A percentile compares a stretch with the other conserved stretches of the same genome.
These are phyloP conservation scores for Anomalospiza imberbis DNA, from an alignment of 2,797 vertebrate species.

Conservation along the genomic window DNA sequence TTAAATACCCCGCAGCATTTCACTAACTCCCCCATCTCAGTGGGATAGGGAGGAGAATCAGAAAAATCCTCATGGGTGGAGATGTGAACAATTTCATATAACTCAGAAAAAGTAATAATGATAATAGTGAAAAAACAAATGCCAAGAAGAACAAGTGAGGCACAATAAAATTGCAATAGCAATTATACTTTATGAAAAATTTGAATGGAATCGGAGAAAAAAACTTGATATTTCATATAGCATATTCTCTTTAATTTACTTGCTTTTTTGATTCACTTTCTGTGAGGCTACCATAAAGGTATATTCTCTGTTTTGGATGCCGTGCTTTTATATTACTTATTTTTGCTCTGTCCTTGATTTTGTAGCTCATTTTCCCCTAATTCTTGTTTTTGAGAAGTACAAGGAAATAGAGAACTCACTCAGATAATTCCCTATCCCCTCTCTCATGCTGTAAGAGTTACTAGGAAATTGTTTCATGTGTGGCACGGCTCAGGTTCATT, in stretches of 20 bases:
- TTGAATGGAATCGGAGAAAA: not conserved
- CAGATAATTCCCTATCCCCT: not conserved
- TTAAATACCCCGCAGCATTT: not conserved
- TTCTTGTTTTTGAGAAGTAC: not conserved
- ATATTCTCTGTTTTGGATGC: not conserved
- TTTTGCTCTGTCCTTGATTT: not conserved
- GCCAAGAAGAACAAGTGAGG: not conserved
- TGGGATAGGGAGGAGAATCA: not conserved
- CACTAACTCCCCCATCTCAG: not conserved
- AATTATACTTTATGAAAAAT: not conserved
- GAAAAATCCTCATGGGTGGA: not conserved
- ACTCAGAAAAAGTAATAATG: not conserved
- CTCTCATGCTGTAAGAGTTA: not conserved
- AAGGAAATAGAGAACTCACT: not conserved
- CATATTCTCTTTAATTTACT: not conserved
- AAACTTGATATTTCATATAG: not conserved
- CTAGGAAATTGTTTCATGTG: not conserved
- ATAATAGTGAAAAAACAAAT: not conserved
- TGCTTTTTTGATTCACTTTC: not conserved
- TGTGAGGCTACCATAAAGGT: not conserved
- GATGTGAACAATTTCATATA: not conserved
- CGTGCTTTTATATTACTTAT: not conserved
- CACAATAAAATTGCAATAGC: not conserved
- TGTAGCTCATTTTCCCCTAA: not conserved
- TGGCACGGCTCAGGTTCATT: not conserved